Evolutionary conservation across 2,797 vertebrate genomes (phyloP).

Genomic region (Intellagama lesueurii): DNA sequence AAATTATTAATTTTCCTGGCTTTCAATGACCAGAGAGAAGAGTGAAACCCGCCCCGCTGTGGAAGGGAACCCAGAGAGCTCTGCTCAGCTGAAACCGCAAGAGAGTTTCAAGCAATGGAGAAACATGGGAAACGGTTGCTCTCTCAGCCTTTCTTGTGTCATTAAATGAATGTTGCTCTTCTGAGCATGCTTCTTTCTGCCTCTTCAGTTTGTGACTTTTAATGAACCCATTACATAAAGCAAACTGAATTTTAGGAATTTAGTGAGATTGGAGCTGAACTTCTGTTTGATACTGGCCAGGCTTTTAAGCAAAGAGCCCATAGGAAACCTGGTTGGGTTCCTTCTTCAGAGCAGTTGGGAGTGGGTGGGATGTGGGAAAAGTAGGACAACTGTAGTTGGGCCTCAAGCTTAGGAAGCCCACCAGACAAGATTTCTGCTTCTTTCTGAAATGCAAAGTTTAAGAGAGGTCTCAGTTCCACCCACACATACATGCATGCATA

Average conservation of each 20-base stretch:
- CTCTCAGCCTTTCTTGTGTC: slow-evolving; percentile 15
- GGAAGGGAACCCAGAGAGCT: neutral
- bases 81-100: slow-evolving; percentile 15
- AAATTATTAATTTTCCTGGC: slow-evolving; percentile 36
- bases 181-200: neutral
- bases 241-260: slow-evolving; percentile 24
- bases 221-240: slow-evolving; percentile 17
- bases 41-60: slow-evolving; percentile 21
- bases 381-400: neutral
- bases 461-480: neutral
- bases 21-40: slow-evolving; percentile 13
- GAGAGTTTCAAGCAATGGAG: slow-evolving; percentile 31
- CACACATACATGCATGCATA: neutral
- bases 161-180: slow-evolving; percentile 8
- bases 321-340: neutral
- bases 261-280: neutral
- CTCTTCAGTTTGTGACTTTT: neutral
- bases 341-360: neutral
- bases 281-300: slow-evolving; percentile 1
- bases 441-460: neutral
- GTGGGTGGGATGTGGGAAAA: neutral
- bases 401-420: neutral
- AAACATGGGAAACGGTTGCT: slow-evolving; percentile 23
- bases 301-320: neutral
- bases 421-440: neutral